A percentile compares a stretch with the other conserved stretches of the same genome.
Evolutionary conservation across 2,888 invertebrate genomes (phyloP).

Genomic region (Agrotis clavis): DNA sequence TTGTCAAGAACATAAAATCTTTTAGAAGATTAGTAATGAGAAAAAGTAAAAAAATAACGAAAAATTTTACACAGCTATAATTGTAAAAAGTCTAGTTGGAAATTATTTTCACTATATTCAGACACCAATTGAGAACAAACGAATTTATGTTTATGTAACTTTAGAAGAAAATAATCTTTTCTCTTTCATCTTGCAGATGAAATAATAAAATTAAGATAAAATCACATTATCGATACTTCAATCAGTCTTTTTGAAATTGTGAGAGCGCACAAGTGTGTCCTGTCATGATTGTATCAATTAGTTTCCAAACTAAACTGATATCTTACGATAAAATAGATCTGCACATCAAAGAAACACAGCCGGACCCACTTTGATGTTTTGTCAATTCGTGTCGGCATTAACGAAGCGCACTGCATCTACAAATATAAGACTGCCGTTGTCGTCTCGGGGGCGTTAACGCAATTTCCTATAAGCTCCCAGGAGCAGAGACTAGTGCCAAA

Average conservation of each 20-base stretch:
- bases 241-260: slow-evolving; percentile 10
- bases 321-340: slow-evolving; percentile 36
- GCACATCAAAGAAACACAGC: slow-evolving; percentile 50
- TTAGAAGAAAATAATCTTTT: slow-evolving; percentile 16
- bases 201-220: slow-evolving; percentile 30
- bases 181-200: slow-evolving; percentile 17
- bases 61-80: slow-evolving; percentile 31
- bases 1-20: slow-evolving; percentile 62
- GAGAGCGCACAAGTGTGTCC: slow-evolving; percentile 8
- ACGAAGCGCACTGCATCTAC: slow-evolving; percentile 54
- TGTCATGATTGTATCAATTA: slow-evolving; percentile 34
- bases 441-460: slow-evolving; percentile 61
- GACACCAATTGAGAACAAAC: slow-evolving; percentile 17
- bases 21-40: slow-evolving; percentile 56
- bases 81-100: slow-evolving; percentile 20
- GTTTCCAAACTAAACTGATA: slow-evolving; percentile 17
- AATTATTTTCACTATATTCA: slow-evolving; percentile 25
- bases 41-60: slow-evolving; percentile 51
- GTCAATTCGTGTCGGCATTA: slow-evolving; percentile 63
- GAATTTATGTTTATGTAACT: slow-evolving; percentile 19
- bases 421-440: slow-evolving; percentile 52
- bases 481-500: slow-evolving; percentile 55
- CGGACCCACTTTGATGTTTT: slow-evolving; percentile 56
- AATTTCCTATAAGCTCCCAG: slow-evolving; percentile 57
- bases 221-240: slow-evolving; percentile 23